These are phyloP conservation scores for Forbesichthys agassizii DNA, from an alignment of 2,113 vertebrate genomes.

Conservation along the genomic window DNA sequence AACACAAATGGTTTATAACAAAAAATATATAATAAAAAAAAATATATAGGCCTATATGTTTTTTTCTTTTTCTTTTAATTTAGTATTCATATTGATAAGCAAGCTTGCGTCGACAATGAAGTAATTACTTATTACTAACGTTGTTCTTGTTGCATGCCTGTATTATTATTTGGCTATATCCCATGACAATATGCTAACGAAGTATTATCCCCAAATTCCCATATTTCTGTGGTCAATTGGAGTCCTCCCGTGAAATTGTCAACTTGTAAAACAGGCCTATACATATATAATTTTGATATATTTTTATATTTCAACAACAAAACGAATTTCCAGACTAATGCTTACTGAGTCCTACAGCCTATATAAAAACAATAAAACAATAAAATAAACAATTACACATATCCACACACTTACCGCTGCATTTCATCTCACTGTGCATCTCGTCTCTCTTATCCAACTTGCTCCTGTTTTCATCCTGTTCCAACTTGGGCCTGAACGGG, in stretches of 20 bases:
- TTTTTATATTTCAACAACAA: background rate
- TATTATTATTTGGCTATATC: background rate
- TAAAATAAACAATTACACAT: background rate
- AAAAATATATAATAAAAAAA: background rate
- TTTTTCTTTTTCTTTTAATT: too few species aligned
- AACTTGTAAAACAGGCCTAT: too few species aligned
- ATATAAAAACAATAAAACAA: constrained; percentile 4
- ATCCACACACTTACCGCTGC: constrained; percentile 89
- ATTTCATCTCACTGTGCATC: constrained; percentile 88
- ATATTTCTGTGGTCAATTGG: too few species aligned
- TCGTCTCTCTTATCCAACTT: constrained; percentile 94
- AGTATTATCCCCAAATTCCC: too few species aligned
- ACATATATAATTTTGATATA: too few species aligned
- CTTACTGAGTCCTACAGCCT: background rate
- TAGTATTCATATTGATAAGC: constrained; percentile 26
- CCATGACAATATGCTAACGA: too few species aligned
- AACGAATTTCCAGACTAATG: background rate
- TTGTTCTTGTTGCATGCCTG: background rate
- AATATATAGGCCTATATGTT: background rate
- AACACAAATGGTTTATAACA: constrained; percentile 14
- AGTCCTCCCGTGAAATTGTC: too few species aligned
- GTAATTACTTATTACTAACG: too few species aligned
- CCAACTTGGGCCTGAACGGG: constrained; percentile 92
- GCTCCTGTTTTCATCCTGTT: constrained; percentile 89
- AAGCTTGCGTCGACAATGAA: too few species aligned